Evolutionary conservation across 2,888 invertebrate genomes (phyloP), one percentile per base, ranked within the genome.

Genomic region (Melanophora roralis): DNA sequence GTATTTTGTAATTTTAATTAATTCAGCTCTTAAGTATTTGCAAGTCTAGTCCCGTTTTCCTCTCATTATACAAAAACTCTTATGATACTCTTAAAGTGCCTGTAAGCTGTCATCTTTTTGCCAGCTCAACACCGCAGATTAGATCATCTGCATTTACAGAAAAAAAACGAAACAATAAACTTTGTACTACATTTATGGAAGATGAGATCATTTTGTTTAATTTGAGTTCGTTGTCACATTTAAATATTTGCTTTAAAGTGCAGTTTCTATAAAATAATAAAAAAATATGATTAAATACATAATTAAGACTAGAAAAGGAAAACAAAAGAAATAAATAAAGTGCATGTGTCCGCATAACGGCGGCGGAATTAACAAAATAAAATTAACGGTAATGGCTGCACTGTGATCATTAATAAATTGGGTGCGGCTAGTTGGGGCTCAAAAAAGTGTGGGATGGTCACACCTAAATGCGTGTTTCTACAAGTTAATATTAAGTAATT

Each of bases 191-290:
- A 72, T 73, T 57, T 47, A 19, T 57, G 47, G 7, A 57, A 45
- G 36, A 73, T 73, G 73, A 73, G 73, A 73, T 73, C 65, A 73
- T 65, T 11, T 11, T 47, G 11, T 38, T 69, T 19, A 4, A 14
- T 6, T 21, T n/a, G n/a, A n/a, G n/a, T n/a, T n/a, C n/a, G n/a
- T n/a, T n/a, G n/a, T n/a, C n/a, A n/a, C n/a, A n/a, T 1, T 34
- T 38, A 49, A 47, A 71, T 14, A 19, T 40, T 40, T 60, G 36
- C 21, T 55, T 40, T 47, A 59, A 40, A 60, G 51, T 69, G 36
- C 47, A 40, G 14, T 27, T 65, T 40, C 38, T 38, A 21, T 23
- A 2, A 12, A 12, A 27, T 16, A 5, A 6, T 32, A 38, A 8
- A 38, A 38, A 8, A 38, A 38, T 5, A 4, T 1, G 4, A 38